Evolutionary conservation across 2,888 invertebrate species (phyloP), one percentile per base, ranked within the genome.

Genomic region (Malacosoma neustria): DNA sequence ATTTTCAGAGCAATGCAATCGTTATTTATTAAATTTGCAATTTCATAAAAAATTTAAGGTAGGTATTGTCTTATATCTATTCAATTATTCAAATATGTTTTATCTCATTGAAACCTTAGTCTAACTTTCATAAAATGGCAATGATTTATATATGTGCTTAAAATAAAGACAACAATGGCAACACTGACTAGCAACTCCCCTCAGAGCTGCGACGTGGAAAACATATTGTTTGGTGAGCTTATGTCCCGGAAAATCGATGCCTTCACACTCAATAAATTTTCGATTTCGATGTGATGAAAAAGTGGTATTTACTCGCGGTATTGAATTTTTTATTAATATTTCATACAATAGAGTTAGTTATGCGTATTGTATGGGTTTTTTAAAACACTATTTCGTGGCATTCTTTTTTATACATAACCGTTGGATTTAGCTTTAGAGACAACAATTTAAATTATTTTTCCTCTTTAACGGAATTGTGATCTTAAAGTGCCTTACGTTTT

Each of bases 161-260:
- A n/a, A n/a, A n/a, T n/a, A 22, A 22, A 5, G 4, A 22, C 9
- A 22, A 22, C 6, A 22, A 22, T 22, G 22, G 22, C 22, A 22
- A 22, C 22, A 22, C 22, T 22, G 9, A 22, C 22, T 22, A 7
- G 6, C 22, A 22, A 22, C 9, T 22, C 22, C 22, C 22, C 39
- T 35, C 35, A 40, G 36, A 33, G 34, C 30, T 35, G 36, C 42
- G 14, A 37, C 29, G 41, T 36, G 41, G 46, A 39, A 52, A 51
- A 48, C 44, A 37, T 22, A 22, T 43, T 47, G 42, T 48, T 39
- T 45, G 39, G 33, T 5, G 22, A 38, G 48, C 45, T 54, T 48
- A 50, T 43, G 48, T 40, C 34, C 41, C 48, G 48, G 46, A 48
- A 46, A 22, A 22, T 22, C 22, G 22, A 22, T 33, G 22, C 36